phyloP scores from a whole-genome alignment of 2,888 invertebrate species.

The Cremastinae sp. region DNA sequence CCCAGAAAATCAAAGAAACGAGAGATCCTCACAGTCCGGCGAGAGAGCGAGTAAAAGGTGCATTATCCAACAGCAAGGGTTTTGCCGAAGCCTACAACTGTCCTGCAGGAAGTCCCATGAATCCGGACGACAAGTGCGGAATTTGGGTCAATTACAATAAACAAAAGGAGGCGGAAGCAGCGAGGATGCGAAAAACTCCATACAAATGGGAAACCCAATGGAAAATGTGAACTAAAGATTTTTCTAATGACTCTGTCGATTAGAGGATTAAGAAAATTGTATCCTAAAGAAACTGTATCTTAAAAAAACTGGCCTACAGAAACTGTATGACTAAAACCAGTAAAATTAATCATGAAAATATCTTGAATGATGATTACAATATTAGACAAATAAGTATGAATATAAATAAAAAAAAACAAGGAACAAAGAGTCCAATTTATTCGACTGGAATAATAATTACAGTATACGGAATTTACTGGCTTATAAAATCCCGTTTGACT shows the following conservation, averaged over 20 bases:
- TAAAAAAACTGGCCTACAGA: too few species aligned
- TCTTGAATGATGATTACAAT: neutral
- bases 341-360: too few species aligned
- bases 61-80: conserved; percentile 54
- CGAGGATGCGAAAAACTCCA: neutral
- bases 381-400: neutral
- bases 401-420: neutral
- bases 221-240: too few species aligned
- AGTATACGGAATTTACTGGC: conserved; percentile 20
- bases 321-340: too few species aligned
- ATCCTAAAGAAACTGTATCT: too few species aligned
- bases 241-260: too few species aligned
- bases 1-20: neutral
- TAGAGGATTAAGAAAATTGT: too few species aligned
- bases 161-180: neutral
- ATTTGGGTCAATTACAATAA: conserved; percentile 47
- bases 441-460: conserved; percentile 21
- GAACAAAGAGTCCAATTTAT: conserved; percentile 37
- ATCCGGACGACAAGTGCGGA: conserved; percentile 57
- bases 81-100: conserved; percentile 55
- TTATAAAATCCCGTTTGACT: conserved; percentile 32
- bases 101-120: conserved; percentile 58
- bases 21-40: conserved; percentile 52
- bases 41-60: conserved; percentile 48
- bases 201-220: neutral